Evolutionary conservation across 2,797 vertebrate species (phyloP), one percentile per base, ranked within the genome.

Genomic region (Apogon talboti): DNA sequence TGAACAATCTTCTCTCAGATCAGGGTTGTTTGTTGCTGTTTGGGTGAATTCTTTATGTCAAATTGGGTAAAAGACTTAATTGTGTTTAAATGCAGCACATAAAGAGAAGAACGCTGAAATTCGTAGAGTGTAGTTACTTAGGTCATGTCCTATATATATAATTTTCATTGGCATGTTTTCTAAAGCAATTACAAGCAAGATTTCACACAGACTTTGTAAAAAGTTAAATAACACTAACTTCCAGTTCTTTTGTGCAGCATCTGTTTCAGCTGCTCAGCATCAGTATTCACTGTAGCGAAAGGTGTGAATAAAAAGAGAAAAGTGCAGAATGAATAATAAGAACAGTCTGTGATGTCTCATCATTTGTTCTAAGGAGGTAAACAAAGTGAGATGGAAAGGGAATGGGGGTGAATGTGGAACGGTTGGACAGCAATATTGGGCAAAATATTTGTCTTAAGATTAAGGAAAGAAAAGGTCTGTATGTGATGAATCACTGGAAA

Each of bases 21-120:
- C 70, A 52, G 66, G 44, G 45, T 62, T 82, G 54, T 67, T 77
- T 82, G 73, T 65, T 75, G 60, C 70, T 67, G 47, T 84, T 84
- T 75, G 72, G 63, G 42, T 62, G 66, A 84, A 80, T 79, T 86
- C 71, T 63, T 86, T 71, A 19, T 47, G 66, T 68, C 15, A 78
- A 87, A 86, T 68, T 71, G 68, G 37, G 71, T 81, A 16, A 68
- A 81, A 75, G 54, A 48, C 52, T 72, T 75, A 38, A 82, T 81
- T 55, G 55, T 75, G 38, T 7, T 45, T 16, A 16, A 38, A 38
- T 55, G 30, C 57, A 64, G n/a, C 13, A 21, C 52, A 35, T 59
- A 13, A 56, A 71, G 38, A 43, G 44, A 76, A 11, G 69, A 66
- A 47, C 24, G 47, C 54, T 74, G n/a, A 42, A 35, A 67, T 58